Evolutionary conservation across 1,140 invertebrate genomes (phyloP).

Genomic region (Cepaea nemoralis): DNA sequence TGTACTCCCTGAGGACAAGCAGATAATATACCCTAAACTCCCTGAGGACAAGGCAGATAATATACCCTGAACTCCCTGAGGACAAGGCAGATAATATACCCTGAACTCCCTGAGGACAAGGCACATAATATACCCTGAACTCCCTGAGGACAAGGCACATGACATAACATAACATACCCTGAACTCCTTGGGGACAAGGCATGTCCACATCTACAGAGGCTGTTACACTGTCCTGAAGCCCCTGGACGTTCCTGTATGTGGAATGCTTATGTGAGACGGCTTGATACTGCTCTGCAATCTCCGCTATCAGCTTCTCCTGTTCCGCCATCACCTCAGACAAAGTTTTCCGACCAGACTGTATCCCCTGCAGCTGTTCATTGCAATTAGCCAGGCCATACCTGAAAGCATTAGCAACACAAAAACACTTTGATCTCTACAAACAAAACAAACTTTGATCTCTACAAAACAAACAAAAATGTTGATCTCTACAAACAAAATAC

Average conservation of each 20-base stretch:
- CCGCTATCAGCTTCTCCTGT: constrained; percentile 55
- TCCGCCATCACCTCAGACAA: constrained; percentile 57
- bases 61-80: constrained; percentile 55
- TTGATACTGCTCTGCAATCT: constrained; percentile 50
- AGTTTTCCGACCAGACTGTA: constrained; percentile 56
- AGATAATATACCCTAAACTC: neutral
- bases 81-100: too few relatives aligned
- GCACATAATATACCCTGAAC: too few relatives aligned
- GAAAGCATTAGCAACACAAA: too few relatives aligned
- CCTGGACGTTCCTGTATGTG: constrained; percentile 8
- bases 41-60: neutral
- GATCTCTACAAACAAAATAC: too few relatives aligned
- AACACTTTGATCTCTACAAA: too few relatives aligned
- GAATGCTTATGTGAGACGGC: neutral
- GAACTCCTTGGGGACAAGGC: constrained; percentile 61
- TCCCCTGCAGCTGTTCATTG: constrained; percentile 54
- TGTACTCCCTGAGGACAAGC: too few relatives aligned
- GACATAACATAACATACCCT: constrained; percentile 40
- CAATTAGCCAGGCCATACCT: constrained; percentile 61
- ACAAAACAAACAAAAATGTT: too few relatives aligned
- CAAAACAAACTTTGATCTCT: too few relatives aligned
- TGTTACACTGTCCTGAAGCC: constrained; percentile 30
- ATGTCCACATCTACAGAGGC: constrained; percentile 28
- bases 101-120: too few relatives aligned
- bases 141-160: neutral